Evolutionary conservation across 2,888 invertebrate species (phyloP).

Genomic region (Lycaena phlaeas): DNA sequence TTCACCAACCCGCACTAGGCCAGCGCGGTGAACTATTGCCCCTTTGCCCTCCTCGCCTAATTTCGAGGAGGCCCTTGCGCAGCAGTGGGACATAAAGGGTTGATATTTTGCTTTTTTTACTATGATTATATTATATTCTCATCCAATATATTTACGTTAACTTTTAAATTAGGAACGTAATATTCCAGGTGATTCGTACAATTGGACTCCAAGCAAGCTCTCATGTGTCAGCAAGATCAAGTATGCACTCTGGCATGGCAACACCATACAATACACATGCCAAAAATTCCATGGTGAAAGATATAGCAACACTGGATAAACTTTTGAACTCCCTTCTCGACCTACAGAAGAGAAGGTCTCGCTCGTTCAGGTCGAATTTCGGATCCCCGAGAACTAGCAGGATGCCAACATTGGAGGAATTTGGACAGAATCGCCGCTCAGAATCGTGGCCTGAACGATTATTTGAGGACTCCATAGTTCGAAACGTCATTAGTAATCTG

Average conservation of each 20-base stretch:
- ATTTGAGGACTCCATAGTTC: constrained; percentile 53
- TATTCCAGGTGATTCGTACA: constrained; percentile 50
- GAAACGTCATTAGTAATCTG: constrained; percentile 49
- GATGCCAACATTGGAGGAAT: constrained; percentile 36
- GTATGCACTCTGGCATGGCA: constrained; percentile 38
- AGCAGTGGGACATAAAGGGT: too few relatives aligned
- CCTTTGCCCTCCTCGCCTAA: too few relatives aligned
- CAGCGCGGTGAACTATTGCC: too few relatives aligned
- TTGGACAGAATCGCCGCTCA: constrained; percentile 32
- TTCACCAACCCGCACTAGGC: too few relatives aligned
- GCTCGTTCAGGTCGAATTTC: constrained; percentile 45
- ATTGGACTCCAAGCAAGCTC: constrained; percentile 46
- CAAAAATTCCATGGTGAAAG: constrained; percentile 59
- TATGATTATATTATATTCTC: too few relatives aligned
- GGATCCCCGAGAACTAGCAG: constrained; percentile 49
- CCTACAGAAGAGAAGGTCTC: constrained; percentile 39
- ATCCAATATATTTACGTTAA: too few relatives aligned
- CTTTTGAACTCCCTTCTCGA: constrained; percentile 75
- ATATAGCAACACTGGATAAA: constrained; percentile 76
- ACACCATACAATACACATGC: constrained; percentile 31
- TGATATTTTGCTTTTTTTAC: too few relatives aligned
- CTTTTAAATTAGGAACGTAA: too few relatives aligned
- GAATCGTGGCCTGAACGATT: constrained; percentile 62
- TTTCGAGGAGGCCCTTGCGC: too few relatives aligned
- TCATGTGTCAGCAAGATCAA: constrained; percentile 41